Evolutionary conservation across 2,797 vertebrate species (phyloP), one percentile per base, ranked within the genome.

Genomic region (Oreochromis grahami): DNA sequence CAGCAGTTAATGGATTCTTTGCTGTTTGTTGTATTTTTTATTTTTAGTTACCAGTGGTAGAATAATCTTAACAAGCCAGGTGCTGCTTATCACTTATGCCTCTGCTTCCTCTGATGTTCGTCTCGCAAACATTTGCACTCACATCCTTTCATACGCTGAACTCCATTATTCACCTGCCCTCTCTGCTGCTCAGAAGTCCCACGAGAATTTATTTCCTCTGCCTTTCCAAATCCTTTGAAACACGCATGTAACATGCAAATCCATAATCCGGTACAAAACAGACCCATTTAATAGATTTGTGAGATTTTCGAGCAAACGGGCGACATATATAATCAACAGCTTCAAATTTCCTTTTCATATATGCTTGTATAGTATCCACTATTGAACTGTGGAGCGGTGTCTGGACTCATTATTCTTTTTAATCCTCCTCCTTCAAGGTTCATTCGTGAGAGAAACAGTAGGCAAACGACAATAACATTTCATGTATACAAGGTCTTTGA

Each of bases 141-240:
- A 76, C 82, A 93, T 93, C 92, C 92, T 81, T 72, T 87, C 86
- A 91, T 68, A 90, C 41, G 50, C 80, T 82, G 72, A 51, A 80
- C 85, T 88, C 65, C 84, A 88, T 92, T 88, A 84, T 83, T 82
- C 79, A 83, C 50, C 77, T 70, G 78, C 80, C 60, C 85, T 83
- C 60, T 17, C 81, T 76, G 56, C 70, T 48, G 65, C 86, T 79
- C 81, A 79, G 79, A 78, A 53, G 65, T 91, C 90, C 84, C 81
- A 6, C 36, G 84, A 78, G 79, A 82, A 50, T 84, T 78, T 0
- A 68, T 80, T 86, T 86, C 78, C 68, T 79, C 79, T 10, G 52
- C 77, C 78, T 79, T 38, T 78, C 21, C 43, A 84, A 87, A 92
- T 88, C 84, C 86, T 70, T 52, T 50, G 60, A 76, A 88, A 84